Base-by-base conservation (phyloP, 2,113 vertebrate species). In the Gambusia holbrooki region DNA sequence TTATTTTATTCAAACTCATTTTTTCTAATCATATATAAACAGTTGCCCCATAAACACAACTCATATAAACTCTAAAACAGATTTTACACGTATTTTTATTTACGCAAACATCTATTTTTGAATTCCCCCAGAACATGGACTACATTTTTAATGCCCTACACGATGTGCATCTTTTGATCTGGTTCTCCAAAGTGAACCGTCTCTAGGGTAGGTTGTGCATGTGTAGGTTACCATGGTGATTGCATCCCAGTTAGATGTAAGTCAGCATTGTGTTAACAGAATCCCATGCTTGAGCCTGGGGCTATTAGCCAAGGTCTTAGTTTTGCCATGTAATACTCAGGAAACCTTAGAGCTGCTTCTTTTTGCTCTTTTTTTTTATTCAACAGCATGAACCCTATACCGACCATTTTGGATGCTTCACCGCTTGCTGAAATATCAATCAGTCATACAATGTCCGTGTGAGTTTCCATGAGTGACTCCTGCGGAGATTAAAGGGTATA, bases 151-250 rank as follows among this genome's bases (percentile, higher is more conserved):
- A 45, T 70, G 32, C 35, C 62, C 19, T 15, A 30, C 17, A 5
- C 1, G 11, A 9, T 9, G 30, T 25, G 27, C 25, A 54, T 29
- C 25, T 30, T 29, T 70, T 35, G 65, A 69, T 73, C 25, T 17
- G 12, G 25, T 63, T 19, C 35, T 17, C 62, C 22, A 10, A 40
- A 63, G 61, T 28, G 15, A 80, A 61, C 66, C 32, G 35, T n/a
- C 62, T 45, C 17, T 45, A 25, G 35, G 22, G n/a, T 27, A 51
- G 30, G 25, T 35, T 68, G n/a, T 28, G 22, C 25, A 2, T 51
- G 58, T 27, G 32, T 15, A 40, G 5, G 79, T 77, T 37, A 22
- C 75, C 66, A 66, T 48, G 22, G 42, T 13, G 67, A 77, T 71
- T 48, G n/a, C 30, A 25, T 66, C 22, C 25, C 17, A 51, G 10